Evolutionary conservation across 2,888 invertebrate species (phyloP), one percentile per base, ranked within the genome.

Genomic region (Caenorhabditis panamensis): DNA sequence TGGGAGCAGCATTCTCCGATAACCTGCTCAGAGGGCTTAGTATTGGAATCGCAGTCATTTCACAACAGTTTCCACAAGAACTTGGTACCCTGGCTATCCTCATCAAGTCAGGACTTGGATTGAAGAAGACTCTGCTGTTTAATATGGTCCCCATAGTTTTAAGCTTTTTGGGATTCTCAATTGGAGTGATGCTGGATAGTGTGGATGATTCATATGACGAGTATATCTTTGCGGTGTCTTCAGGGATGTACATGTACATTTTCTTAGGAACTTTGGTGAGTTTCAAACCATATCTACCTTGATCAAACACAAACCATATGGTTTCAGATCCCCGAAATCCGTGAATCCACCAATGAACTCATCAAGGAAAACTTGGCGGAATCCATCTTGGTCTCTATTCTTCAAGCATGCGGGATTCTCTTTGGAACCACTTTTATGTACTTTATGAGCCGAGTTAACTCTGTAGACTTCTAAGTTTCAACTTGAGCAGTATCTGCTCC

Each of bases 201-300:
- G 81, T 89, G 9, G 85, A 89, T 68, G 88, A 89, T 49, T 79
- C 84, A 24, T 89, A 86, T 71, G 89, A 89, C 69, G 83, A 84
- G 28, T 87, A 87, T 64, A 87, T 89, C 22, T 89, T 89, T 58
- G 86, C 87, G 37, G 73, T 89, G n/a, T 88, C 88, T 1, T 84
- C 86, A 9, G 89, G 89, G 58, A 89, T 89, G 89, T 89, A 89
- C 75, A 82, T 88, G 71, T 89, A 89, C 68, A 89, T 89, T n/a
- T 89, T 89, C 62, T 79, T 89, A 20, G 89, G 89, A 53, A 89
- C 89, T 9, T 77, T 89, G 73, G 89, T 89, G n/a, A 82, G 86
- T 79, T 63, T 44, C 28, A n/a, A n/a, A n/a, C 5, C 49, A 16
- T n/a, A n/a, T 2, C 18, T 31, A 2, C 41, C 41, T n/a, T n/a